Evolutionary conservation across 37 sponge, comb jelly and placozoan genomes (phyloP).

Genomic region (Eunapius fragilis): DNA sequence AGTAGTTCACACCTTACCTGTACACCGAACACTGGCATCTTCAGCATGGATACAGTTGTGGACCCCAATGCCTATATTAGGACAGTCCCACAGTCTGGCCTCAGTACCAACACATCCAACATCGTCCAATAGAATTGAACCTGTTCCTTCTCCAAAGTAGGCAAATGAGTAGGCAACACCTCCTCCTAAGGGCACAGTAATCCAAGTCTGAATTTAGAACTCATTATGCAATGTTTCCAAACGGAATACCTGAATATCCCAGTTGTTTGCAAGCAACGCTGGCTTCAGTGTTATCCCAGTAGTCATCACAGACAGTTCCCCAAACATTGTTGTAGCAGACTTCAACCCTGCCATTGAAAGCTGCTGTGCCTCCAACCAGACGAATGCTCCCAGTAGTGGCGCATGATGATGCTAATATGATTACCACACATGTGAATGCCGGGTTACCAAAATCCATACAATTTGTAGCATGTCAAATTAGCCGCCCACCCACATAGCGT

Average conservation of each 20-base stretch:
- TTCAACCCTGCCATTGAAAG: conserved; percentile 27
- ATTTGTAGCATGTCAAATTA: background rate
- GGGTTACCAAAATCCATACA: background rate
- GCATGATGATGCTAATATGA: background rate
- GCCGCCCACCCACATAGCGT: too few relatives aligned
- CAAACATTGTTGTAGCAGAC: conserved; percentile 5
- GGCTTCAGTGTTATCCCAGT: conserved; percentile 3
- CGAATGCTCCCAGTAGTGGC: conserved; percentile 15
- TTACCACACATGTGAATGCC: background rate
- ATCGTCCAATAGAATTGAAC: conserved; percentile 8
- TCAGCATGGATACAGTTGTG: conserved; percentile 1
- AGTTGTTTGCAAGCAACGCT: conserved; percentile 25
- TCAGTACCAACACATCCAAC: conserved; percentile 30
- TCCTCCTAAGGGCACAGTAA: conserved; percentile 3
- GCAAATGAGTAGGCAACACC: conserved; percentile 8
- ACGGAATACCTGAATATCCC: conserved; percentile 11
- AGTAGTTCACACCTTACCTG: background rate
- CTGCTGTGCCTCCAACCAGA: conserved; percentile 19
- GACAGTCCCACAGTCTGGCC: conserved; percentile 1
- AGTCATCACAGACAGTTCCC: conserved; percentile 37
- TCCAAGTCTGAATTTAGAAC: too few relatives aligned
- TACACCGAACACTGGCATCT: conserved; percentile 29
- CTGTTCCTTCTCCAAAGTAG: conserved; percentile 29
- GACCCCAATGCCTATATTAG: background rate
- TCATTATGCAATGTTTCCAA: too few relatives aligned